Conservation (phyloP, 2,113 vertebrate genomes). For the Sorex araneus region DNA sequence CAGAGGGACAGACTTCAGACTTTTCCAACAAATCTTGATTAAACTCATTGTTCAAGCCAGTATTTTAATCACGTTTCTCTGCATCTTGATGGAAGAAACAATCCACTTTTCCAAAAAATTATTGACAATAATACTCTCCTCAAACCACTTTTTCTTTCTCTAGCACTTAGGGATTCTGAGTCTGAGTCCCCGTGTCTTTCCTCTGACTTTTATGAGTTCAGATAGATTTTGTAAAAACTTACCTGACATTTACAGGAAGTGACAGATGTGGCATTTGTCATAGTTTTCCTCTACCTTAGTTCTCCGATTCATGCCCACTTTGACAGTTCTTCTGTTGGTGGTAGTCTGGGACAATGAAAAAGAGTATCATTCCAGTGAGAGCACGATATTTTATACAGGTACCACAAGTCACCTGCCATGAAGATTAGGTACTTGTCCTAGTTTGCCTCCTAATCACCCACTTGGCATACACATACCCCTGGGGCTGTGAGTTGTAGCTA, state of each 20-base stretch:
- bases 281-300: neutral
- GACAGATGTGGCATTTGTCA: neutral
- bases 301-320: slow-evolving; percentile 11
- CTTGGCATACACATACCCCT: neutral
- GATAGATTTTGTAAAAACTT: neutral
- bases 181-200: neutral
- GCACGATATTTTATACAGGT: neutral
- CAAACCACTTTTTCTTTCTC: neutral
- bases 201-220: slow-evolving; percentile 1
- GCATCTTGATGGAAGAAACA: neutral
- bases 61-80: neutral
- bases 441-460: neutral
- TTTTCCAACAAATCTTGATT: neutral
- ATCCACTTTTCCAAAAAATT: neutral
- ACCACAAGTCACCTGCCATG: neutral
- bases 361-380: slow-evolving; percentile 8
- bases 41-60: neutral
- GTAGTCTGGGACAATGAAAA: neutral
- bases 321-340: neutral
- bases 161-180: neutral
- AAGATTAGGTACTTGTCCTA: neutral
- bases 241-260: neutral
- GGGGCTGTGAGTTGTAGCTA: neutral
- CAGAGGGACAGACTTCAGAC: neutral
- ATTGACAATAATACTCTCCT: neutral